phyloP scores from a whole-genome alignment of 1,140 invertebrate genomes.

The Sycophaga agraensis region DNA sequence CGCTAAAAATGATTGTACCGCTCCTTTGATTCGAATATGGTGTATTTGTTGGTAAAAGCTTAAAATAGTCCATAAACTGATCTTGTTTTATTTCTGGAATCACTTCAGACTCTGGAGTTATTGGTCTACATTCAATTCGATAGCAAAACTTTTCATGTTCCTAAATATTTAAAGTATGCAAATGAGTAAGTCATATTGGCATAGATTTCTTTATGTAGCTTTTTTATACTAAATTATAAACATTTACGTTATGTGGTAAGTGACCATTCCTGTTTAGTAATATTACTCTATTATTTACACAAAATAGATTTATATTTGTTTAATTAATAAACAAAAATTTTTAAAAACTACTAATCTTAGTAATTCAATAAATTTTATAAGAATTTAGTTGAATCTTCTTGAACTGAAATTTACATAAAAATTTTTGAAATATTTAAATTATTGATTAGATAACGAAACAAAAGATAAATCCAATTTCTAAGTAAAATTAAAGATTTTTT shows the following conservation, averaged over 20 bases:
- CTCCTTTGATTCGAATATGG: slow-evolving; percentile 5
- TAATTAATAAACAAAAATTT: no score
- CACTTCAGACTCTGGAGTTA: slow-evolving; percentile 40
- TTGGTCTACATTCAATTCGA: slow-evolving; percentile 38
- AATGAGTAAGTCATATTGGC: not conserved
- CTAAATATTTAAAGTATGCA: slow-evolving; percentile 40
- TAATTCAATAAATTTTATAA: no score
- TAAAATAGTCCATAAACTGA: slow-evolving; percentile 53
- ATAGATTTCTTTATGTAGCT: no score
- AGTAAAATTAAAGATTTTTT: no score
- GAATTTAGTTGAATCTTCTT: no score
- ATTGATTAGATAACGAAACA: not conserved
- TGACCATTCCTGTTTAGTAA: no score
- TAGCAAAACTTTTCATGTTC: slow-evolving; percentile 61
- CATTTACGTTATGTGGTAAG: no score
- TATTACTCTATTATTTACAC: no score
- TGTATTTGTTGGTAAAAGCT: slow-evolving; percentile 38
- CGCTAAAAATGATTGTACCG: not conserved
- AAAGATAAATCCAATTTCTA: no score
- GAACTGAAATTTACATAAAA: not conserved
- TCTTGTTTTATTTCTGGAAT: slow-evolving; percentile 45
- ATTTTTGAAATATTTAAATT: not conserved
- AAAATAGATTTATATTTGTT: no score
- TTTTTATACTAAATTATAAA: no score
- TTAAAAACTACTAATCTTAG: no score